Evolutionary conservation across 1,140 invertebrate species (phyloP).

Genomic region (Trinorchestia longiramus): DNA sequence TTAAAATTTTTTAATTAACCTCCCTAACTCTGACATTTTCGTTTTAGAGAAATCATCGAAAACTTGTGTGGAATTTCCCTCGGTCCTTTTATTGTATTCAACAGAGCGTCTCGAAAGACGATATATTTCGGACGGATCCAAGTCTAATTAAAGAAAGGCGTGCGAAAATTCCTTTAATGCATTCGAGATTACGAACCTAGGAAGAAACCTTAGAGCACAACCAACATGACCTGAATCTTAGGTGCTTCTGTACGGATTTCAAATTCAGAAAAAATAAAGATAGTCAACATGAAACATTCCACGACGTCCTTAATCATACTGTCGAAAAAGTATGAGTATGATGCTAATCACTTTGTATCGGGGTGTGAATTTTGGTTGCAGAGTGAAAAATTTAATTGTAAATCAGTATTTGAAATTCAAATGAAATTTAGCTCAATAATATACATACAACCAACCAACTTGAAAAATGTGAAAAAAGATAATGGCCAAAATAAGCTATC

Average conservation of each 20-base stretch:
- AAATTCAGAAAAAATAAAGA: background rate
- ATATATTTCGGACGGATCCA: conserved; percentile 31
- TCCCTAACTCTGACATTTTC: background rate
- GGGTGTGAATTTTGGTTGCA: no score
- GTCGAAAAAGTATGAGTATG: background rate
- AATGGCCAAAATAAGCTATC: no score
- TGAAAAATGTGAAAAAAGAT: no score
- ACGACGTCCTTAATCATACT: background rate
- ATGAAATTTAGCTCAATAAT: background rate
- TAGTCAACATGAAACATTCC: background rate
- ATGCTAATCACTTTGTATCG: background rate
- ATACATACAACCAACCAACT: no score
- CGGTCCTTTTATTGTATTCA: conserved; percentile 41
- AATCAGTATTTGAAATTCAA: background rate
- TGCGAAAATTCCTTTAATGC: conserved; percentile 47
- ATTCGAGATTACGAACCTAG: conserved; percentile 10
- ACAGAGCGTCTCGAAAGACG: background rate
- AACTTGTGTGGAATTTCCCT: background rate
- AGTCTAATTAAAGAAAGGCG: conserved; percentile 51
- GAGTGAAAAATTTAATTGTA: no score
- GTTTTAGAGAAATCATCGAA: background rate
- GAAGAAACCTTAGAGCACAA: background rate
- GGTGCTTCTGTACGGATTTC: background rate
- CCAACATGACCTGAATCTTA: background rate
- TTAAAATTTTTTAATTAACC: background rate